Evolutionary conservation across 2,797 vertebrate genomes (phyloP).

Genomic region (Enteromius trimaculatus): DNA sequence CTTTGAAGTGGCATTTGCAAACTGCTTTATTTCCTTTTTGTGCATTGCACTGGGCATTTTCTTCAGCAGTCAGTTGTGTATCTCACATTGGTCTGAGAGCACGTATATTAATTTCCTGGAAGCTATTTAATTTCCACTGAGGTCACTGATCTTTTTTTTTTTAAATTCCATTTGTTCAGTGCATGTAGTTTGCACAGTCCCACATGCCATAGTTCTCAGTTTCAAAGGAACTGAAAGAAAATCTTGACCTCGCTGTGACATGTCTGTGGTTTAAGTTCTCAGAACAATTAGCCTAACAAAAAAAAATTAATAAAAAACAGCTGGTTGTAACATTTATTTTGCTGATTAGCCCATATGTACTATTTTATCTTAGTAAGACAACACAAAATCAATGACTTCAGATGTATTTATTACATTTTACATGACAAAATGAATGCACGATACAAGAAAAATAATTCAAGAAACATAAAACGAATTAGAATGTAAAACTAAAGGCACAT

Average conservation of each 20-base stretch:
- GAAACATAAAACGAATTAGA: background rate
- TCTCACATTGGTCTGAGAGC: background rate
- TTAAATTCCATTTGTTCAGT: background rate
- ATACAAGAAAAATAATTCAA: background rate
- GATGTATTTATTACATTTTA: slow-evolving; percentile 3
- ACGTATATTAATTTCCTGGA: background rate
- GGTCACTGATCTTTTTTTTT: background rate
- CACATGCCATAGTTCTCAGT: background rate
- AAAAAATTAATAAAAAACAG: background rate
- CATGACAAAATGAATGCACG: background rate
- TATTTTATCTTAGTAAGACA: background rate
- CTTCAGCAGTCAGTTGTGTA: background rate
- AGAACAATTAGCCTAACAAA: background rate
- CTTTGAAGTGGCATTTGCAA: slow-evolving; percentile 29
- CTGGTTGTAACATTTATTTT: background rate
- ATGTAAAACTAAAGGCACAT: background rate
- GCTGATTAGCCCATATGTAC: too few relatives aligned
- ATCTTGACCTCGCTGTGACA: slow-evolving; percentile 16
- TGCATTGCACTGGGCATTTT: background rate
- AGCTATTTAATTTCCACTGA: background rate
- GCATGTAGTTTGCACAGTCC: background rate
- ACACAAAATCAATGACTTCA: background rate
- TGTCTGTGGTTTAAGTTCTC: background rate
- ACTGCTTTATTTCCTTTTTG: slow-evolving; percentile 21
- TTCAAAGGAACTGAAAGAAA: slow-evolving; percentile 14